Base-by-base conservation (phyloP, 2,113 vertebrate genomes). In the Plecturocebus donacophilus region DNA sequence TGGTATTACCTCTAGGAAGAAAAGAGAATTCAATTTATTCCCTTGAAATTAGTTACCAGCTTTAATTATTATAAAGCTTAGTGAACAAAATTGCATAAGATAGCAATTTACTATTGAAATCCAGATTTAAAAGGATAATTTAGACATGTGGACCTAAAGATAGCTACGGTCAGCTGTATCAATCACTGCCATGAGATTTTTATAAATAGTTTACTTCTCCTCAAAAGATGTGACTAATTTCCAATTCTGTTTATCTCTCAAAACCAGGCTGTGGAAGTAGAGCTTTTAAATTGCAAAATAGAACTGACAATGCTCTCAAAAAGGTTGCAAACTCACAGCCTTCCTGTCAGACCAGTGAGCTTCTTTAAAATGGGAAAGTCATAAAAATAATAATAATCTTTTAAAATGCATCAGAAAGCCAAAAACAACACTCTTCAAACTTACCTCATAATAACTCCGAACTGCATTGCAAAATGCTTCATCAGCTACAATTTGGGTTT, bases 381-480 rank as follows among this genome's bases (percentile, higher is more conserved):
- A 86, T 17, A 64, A 32, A 64, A 30, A 64, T 64, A 47, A 12
- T 1, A 40, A 94, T 90, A 47, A 71, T 32, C 10, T 30, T 92
- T 19, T 10, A 38, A 35, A 87, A 70, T 84, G 23, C 16, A 86
- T 32, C 5, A 75, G 38, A 94, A 56, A 76, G 19, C 8, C 27
- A 19, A 61, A 93, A 96, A 95, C 32, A 94, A 83, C 96, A 75
- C 52, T n/a, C 47, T 93, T 94, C 10, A 8, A 87, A 93, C 99
- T 99, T 98, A 98, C 99, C 99, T 99, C 99, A 4, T 99, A 99
- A 98, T 99, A 99, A 98, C 99, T 99, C 83, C 99, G 98, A 85
- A 99, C 99, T 0, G 99, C 99, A 66, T 99, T 99, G 97, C 99
- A 99, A 99, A 99, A 99, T 8, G 99, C 99, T 98, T 99, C 99